Base-by-base conservation (phyloP, 2,888 invertebrate species). In the Parnassius mnemosyne region DNA sequence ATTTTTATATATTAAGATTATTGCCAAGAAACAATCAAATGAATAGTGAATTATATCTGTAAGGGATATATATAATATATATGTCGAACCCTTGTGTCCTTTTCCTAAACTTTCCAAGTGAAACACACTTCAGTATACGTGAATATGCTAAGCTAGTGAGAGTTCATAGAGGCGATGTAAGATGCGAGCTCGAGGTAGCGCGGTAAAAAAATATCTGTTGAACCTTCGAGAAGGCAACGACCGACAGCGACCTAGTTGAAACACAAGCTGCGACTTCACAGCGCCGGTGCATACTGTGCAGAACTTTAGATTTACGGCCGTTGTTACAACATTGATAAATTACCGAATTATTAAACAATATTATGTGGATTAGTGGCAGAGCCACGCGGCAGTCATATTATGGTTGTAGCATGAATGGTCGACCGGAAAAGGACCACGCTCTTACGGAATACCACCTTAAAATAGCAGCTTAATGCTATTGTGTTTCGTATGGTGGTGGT, bases 161-260 rank as follows among this genome's bases (percentile, higher is more conserved):
- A 61, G 56, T 52, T 60, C 46, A 46, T 56, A 11, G 46, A 52
- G 52, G 16, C 20, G 44, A 13, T 25, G 20, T 25, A 12, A 13
- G 59, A 20, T 13, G 59, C 12, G 13, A 34, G 11, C 20, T 43
- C 52, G 34, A 34, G 53, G 49, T n/a, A 13, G 50, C 52, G 61
- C 42, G 46, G 57, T 16, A 49, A 57, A 57, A 57, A 64, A 60
- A 55, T 64, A 59, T 59, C 64, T 58, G 58, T 62, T 57, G 67
- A 62, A 67, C 64, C 58, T 58, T 53, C 59, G 63, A 34, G 44
- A 50, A 34, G 46, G 47, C 61, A 49, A 57, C 57, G 61, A 62
- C 61, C 61, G 57, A 47, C 43, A 43, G 49, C 57, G 61, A 62
- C 61, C 61, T 25, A 61, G 46, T 61, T 61, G 43, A 42, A 16